phyloP scores from a whole-genome alignment of 2,113 vertebrate species.

The Ceuthmochares aereus region DNA sequence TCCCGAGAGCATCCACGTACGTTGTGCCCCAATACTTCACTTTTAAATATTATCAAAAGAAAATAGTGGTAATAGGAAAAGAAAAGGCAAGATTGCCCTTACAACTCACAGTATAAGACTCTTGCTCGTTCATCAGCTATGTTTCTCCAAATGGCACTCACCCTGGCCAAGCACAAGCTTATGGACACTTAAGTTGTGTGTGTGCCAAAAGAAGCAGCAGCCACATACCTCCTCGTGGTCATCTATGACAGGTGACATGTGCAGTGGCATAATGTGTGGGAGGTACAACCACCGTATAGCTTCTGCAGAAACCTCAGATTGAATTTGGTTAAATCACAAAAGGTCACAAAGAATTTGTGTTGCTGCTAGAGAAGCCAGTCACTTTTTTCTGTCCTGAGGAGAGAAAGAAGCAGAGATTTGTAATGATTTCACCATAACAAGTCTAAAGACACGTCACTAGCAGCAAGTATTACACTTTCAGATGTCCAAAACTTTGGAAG shows the following conservation, averaged over 20 bases:
- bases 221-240: neutral
- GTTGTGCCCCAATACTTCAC: neutral
- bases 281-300: neutral
- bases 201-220: neutral
- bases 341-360: neutral
- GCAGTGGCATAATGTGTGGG: no score
- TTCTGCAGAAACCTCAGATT: neutral
- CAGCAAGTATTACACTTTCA: neutral
- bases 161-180: neutral
- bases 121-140: neutral
- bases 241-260: neutral
- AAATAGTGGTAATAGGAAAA: neutral
- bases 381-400: neutral
- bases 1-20: neutral
- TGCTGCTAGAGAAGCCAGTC: neutral
- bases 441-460: neutral
- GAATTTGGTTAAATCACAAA: neutral
- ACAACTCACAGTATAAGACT: neutral
- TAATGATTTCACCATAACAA: neutral
- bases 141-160: neutral
- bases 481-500: neutral
- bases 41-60: neutral
- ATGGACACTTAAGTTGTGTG: rapidly evolving
- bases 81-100: neutral
- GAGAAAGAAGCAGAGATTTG: neutral